Percentiles rank a stretch among this genome's conserved stretches.
Conservation (phyloP, 2,888 invertebrate genomes). For the Pyrocoelia pectoralis region DNA sequence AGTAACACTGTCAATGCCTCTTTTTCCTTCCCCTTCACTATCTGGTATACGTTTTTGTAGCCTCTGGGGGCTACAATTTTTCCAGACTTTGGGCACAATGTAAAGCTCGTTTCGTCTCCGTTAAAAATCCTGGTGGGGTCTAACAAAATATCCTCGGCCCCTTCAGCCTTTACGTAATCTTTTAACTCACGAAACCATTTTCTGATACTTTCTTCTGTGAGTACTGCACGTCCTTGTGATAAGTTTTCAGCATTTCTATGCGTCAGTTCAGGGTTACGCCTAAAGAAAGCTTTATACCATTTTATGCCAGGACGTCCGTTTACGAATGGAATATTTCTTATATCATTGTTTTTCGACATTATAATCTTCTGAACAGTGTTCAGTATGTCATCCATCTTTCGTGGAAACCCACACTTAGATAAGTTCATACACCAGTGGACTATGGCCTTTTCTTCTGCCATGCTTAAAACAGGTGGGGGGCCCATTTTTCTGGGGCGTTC, state of each 20-base stretch:
- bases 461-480: constrained; percentile 11
- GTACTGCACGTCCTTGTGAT: constrained; percentile 28
- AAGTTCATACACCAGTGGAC: constrained; percentile 20
- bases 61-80: background rate
- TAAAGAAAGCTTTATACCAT: constrained; percentile 35
- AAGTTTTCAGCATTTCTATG: constrained; percentile 29
- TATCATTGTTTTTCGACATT: constrained; percentile 10
- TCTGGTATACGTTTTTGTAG: constrained; percentile 19
- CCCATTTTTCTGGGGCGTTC: constrained; percentile 12
- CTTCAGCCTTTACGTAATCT: constrained; percentile 1
- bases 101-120: constrained; percentile 11
- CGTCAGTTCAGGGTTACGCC: no score
- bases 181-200: constrained; percentile 33
- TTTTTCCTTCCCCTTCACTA: constrained; percentile 28
- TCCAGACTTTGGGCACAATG: background rate
- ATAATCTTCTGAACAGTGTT: constrained; percentile 20
- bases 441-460: constrained; percentile 14
- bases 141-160: background rate
- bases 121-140: background rate
- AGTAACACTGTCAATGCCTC: constrained; percentile 27
- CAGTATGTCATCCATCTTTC: constrained; percentile 20
- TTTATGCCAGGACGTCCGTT: constrained; percentile 33
- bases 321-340: no score
- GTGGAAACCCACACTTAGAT: constrained; percentile 10
- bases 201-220: constrained; percentile 30